Conservation (phyloP, 2,888 invertebrate genomes). For the Drosophila ustulata region DNA sequence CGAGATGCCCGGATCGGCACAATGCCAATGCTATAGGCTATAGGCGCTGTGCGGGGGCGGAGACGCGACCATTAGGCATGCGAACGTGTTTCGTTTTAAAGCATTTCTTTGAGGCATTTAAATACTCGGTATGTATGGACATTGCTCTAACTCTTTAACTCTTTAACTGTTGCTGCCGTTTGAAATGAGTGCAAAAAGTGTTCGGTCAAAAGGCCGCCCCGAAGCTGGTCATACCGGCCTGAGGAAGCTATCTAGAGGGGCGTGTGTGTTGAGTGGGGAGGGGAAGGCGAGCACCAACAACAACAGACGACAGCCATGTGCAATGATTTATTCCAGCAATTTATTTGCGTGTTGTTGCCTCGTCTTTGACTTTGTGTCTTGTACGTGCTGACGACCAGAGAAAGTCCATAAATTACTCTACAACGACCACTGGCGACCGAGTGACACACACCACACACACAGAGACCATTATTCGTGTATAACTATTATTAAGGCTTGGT, state of each 20-base stretch:
- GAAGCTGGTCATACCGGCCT: constrained; percentile 33
- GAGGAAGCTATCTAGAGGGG: neutral
- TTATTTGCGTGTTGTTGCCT: constrained; percentile 71
- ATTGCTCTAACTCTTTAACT: constrained; percentile 12
- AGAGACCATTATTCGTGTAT: constrained; percentile 2
- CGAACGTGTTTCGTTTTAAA: constrained; percentile 55
- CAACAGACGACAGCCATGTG: constrained; percentile 52
- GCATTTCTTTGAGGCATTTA: constrained; percentile 9
- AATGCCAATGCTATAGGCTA: too few relatives aligned
- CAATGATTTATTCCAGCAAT: constrained; percentile 82
- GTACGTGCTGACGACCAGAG: constrained; percentile 75
- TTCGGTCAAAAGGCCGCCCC: constrained; percentile 72
- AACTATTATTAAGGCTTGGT: neutral
- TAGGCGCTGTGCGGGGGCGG: neutral
- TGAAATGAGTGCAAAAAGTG: constrained; percentile 72
- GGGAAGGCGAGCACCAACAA: constrained; percentile 1
- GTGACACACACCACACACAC: constrained; percentile 58
- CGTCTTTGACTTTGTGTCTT: constrained; percentile 55
- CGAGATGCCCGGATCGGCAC: constrained; percentile 55
- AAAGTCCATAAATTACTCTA: constrained; percentile 81
- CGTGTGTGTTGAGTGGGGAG: neutral
- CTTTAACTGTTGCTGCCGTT: constrained; percentile 56
- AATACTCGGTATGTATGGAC: constrained; percentile 33
- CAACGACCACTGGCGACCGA: constrained; percentile 62
- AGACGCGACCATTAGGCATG: constrained; percentile 1